Percentiles rank a stretch among this genome's conserved stretches.
phyloP scores from a whole-genome alignment of 2,797 vertebrate genomes.

The Monodelphis domestica region DNA sequence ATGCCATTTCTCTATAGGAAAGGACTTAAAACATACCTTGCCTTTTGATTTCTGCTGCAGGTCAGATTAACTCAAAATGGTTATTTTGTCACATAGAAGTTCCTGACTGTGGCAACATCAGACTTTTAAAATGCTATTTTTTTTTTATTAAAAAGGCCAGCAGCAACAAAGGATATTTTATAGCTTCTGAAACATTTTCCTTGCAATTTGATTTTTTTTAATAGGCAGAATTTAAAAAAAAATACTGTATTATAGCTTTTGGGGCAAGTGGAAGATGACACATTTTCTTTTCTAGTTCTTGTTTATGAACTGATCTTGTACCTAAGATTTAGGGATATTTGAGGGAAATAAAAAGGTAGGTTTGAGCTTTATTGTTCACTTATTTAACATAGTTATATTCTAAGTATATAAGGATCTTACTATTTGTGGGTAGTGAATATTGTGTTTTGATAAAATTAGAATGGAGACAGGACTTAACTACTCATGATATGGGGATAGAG shows the following conservation, averaged over 20 bases:
- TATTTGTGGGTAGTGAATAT: neutral
- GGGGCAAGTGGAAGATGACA: constrained; percentile 67
- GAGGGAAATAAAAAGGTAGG: neutral
- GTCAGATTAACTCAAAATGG: constrained; percentile 83
- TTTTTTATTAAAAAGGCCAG: constrained; percentile 84
- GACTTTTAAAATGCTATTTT: constrained; percentile 80
- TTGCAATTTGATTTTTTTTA: constrained; percentile 81
- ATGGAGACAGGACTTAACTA: neutral
- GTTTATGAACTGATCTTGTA: constrained; percentile 7
- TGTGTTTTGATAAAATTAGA: neutral
- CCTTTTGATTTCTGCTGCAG: constrained; percentile 82
- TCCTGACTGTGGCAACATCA: constrained; percentile 79
- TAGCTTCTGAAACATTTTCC: constrained; percentile 80
- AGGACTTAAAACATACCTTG: constrained; percentile 79
- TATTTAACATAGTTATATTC: neutral
- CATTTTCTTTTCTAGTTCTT: constrained; percentile 58
- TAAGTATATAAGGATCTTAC: neutral
- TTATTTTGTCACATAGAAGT: constrained; percentile 83
- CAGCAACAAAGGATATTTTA: constrained; percentile 82
- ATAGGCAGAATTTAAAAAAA: constrained; percentile 74
- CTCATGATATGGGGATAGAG: neutral
- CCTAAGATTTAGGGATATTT: neutral
- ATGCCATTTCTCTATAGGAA: constrained; percentile 80
- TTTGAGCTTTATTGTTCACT: neutral
- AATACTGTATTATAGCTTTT: constrained; percentile 74